Base-by-base conservation (phyloP, 2,888 invertebrate species). In the Resseliella maxima region DNA sequence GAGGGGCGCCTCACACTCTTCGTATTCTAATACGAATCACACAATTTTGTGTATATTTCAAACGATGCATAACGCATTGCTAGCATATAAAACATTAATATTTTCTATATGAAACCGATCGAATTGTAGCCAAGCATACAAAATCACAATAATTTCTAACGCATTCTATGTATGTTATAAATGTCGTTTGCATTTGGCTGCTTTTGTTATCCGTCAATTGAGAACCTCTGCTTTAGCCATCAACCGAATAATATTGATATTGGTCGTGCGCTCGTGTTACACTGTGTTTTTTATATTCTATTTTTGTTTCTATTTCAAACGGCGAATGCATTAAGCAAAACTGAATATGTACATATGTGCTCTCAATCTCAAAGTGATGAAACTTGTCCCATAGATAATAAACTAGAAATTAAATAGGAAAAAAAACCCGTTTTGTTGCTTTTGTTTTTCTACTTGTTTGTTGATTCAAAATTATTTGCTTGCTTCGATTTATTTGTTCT, bases 211-310 rank as follows among this genome's bases (percentile, higher is more conserved):
- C 83, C 38, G 83, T 83, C 83, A 38, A 38, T 0, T n/a, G 36
- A 27, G 72, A n/a, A 10, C 72, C 15, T 31, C 31, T 27, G 3
- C 5, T 72, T 31, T 31, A 72, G 15, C 72, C 72, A 72, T 59
- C 59, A 35, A 59, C 15, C 1, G 31, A 72, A 72, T 72, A 1
- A 72, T 72, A 72, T 72, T 72, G 72, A 72, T 72, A 72, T 72
- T 72, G 72, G 72, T 72, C 72, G 72, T 72, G 72, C 72, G 72
- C 59, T n/a, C 24, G 5, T 72, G 35, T 35, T 38, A 15, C 24
- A 27, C 64, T 3, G 1, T 2, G 12, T 64, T 31, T 21, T 41
- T 41, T 12, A 41, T 64, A 64, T 27, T 64, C 3, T 64, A n/a
- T n/a, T 27, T 10, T 64, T 64, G 31, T 83, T 83, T 83, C 18